Evolutionary conservation across 92 coral and sea anemone species (phyloP).

Genomic region (Nematostella vectensis): DNA sequence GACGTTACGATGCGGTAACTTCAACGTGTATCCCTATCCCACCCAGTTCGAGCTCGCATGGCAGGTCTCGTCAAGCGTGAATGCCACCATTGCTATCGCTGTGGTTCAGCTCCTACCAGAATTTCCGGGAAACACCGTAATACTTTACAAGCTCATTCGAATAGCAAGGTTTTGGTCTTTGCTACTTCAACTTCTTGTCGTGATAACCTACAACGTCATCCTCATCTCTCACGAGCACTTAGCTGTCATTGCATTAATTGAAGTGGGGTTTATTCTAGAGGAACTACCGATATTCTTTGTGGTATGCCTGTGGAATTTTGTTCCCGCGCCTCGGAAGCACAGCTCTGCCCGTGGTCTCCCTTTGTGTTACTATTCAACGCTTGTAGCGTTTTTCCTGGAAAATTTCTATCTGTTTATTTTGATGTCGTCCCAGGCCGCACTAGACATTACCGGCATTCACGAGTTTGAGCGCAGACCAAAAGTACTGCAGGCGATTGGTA

Average conservation of each 20-base stretch:
- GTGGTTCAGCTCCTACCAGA: conserved; percentile 38
- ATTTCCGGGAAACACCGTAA: conserved; percentile 59
- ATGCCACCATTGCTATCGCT: conserved; percentile 43
- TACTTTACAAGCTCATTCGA: conserved; percentile 26
- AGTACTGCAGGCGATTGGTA: conserved; percentile 63
- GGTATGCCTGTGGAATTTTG: conserved; percentile 77
- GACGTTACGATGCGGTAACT: conserved; percentile 69
- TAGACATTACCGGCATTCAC: conserved; percentile 79
- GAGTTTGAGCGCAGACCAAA: conserved; percentile 62
- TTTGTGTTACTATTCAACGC: conserved; percentile 37
- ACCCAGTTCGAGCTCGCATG: conserved; percentile 69
- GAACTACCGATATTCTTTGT: conserved; percentile 47
- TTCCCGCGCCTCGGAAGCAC: conserved; percentile 49
- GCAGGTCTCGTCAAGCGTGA: conserved; percentile 58
- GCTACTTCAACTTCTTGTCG: conserved; percentile 54
- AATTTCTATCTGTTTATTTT: conserved; percentile 60
- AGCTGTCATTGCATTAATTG: conserved; percentile 40
- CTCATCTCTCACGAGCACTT: conserved; percentile 62
- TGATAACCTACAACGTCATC: conserved; percentile 42
- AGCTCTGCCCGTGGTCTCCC: conserved; percentile 23
- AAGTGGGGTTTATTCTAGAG: conserved; percentile 62
- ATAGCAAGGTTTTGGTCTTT: conserved; percentile 85
- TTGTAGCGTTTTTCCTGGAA: conserved; percentile 62
- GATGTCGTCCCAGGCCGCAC: conserved; percentile 85
- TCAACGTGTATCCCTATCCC: conserved; percentile 56